Percentiles rank a stretch among this genome's conserved stretches.
phyloP scores from a whole-genome alignment of 2,888 invertebrate species.

The Glaucopsyche alexis region DNA sequence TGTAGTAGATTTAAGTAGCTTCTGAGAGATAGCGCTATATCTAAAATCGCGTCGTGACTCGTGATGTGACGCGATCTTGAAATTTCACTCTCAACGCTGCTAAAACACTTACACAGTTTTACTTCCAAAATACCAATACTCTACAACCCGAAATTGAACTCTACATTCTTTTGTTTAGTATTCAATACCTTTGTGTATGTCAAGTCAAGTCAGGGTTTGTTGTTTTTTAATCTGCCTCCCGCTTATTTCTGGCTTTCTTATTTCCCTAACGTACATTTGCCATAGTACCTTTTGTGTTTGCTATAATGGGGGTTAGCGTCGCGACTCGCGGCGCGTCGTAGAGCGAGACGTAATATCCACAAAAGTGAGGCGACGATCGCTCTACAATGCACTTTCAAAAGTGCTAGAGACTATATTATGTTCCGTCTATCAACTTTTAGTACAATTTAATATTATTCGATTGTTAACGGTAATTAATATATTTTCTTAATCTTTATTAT shows the following conservation, averaged over 20 bases:
- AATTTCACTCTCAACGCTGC: too few relatives aligned
- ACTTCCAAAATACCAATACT: neutral
- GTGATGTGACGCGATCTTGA: too few relatives aligned
- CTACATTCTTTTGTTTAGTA: neutral
- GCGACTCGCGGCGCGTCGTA: neutral
- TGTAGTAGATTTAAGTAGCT: too few relatives aligned
- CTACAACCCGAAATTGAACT: neutral
- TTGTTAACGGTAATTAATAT: too few relatives aligned
- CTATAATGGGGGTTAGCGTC: neutral
- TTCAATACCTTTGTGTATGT: neutral
- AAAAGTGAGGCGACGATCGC: neutral
- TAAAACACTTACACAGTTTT: too few relatives aligned
- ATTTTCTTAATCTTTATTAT: too few relatives aligned
- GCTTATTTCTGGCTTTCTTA: neutral
- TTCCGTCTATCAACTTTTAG: neutral
- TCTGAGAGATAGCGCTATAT: too few relatives aligned
- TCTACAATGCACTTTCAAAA: slow-evolving; percentile 1
- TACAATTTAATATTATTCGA: too few relatives aligned
- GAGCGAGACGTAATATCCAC: neutral
- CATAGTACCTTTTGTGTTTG: too few relatives aligned
- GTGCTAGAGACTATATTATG: neutral
- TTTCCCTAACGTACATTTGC: neutral
- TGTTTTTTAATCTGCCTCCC: neutral
- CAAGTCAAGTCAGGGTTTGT: neutral
- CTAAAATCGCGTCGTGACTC: too few relatives aligned